phyloP scores from a whole-genome alignment of 1,140 invertebrate species.

The Cataglyphis hispanica region DNA sequence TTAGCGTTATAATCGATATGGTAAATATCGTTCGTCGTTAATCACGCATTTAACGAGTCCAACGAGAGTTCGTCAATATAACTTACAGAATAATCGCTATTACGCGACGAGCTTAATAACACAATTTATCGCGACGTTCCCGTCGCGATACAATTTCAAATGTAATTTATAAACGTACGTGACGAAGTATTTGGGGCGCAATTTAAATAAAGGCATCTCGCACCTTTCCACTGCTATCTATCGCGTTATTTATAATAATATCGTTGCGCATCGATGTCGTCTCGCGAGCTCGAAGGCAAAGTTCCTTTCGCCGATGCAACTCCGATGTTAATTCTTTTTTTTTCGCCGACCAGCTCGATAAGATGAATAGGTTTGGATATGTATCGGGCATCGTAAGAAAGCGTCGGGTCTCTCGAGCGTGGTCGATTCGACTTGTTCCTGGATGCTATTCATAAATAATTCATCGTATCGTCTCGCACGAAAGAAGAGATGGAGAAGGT shows the following conservation, averaged over 20 bases:
- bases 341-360: conserved; percentile 45
- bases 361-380: conserved; percentile 67
- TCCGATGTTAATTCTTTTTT: conserved; percentile 62
- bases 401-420: conserved; percentile 57
- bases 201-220: conserved; percentile 42
- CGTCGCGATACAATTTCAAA: conserved; percentile 19
- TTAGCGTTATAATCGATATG: conserved; percentile 21
- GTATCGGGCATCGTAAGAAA: conserved; percentile 64
- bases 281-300: not conserved
- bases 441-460: conserved; percentile 78
- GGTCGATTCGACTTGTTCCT: conserved; percentile 72
- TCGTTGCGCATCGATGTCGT: conserved; percentile 12
- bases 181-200: conserved; percentile 39
- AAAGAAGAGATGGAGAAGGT: conserved; percentile 46
- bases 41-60: conserved; percentile 51
- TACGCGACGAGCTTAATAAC: conserved; percentile 48
- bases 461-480: conserved; percentile 68
- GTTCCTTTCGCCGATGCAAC: not conserved
- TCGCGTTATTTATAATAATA: conserved; percentile 32
- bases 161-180: conserved; percentile 53
- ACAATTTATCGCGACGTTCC: conserved; percentile 50
- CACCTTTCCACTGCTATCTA: conserved; percentile 10
- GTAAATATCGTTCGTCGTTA: conserved; percentile 47
- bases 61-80: conserved; percentile 46
- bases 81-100: conserved; percentile 54